A percentile compares a stretch with the other conserved stretches of the same genome.
Evolutionary conservation across 2,113 vertebrate species (phyloP).

Genomic region (Elephantulus edwardii): DNA sequence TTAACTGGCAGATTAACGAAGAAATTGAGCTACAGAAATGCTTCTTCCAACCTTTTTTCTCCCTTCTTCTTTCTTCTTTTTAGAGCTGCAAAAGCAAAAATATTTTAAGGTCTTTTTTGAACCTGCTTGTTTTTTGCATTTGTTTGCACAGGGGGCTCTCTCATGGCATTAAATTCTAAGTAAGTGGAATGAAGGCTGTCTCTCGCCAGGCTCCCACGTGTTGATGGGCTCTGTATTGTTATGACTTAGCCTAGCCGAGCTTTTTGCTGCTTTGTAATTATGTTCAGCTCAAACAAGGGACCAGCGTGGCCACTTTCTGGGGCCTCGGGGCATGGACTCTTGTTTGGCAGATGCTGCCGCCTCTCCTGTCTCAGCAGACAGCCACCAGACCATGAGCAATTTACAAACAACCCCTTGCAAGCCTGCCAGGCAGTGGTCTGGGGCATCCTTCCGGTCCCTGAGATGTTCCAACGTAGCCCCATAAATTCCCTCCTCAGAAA

Average conservation of each 20-base stretch:
- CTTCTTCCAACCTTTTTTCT: slow-evolving; percentile 16
- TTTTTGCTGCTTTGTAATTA: background rate
- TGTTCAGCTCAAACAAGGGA: background rate
- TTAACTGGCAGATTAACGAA: slow-evolving; percentile 42
- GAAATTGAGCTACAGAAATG: slow-evolving; percentile 23
- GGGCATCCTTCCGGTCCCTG: accelerated
- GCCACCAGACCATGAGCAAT: too few relatives aligned
- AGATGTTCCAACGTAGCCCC: too few relatives aligned
- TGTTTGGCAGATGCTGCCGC: background rate
- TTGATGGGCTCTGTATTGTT: background rate
- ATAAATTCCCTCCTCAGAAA: background rate
- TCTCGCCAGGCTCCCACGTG: too few relatives aligned
- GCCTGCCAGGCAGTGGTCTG: background rate
- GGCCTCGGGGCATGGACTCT: background rate
- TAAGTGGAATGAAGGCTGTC: background rate
- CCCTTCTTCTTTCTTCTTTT: background rate
- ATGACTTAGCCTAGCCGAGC: background rate
- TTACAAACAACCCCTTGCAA: background rate
- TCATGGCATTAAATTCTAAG: background rate
- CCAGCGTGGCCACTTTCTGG: background rate
- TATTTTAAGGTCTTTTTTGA: slow-evolving; percentile 1
- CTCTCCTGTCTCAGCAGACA: background rate
- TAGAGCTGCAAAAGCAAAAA: background rate
- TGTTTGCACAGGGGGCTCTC: background rate
- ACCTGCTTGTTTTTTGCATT: background rate